Conservation (phyloP, 2,797 vertebrate species). For the Psittacula derbiana region DNA sequence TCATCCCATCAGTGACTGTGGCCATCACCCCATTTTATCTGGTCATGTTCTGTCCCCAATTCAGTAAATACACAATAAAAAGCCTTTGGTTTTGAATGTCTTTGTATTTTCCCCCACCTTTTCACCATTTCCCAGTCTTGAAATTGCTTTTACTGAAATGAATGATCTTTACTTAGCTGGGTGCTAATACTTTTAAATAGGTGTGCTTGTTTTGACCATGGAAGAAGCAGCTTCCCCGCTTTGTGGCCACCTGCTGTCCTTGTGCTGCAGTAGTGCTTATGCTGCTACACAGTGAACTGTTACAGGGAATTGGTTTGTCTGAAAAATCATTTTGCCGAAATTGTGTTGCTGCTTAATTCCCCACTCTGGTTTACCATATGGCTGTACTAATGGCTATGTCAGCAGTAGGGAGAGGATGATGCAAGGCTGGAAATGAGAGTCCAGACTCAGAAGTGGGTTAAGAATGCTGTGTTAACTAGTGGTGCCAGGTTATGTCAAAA, state of each 20-base stretch:
- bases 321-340: conserved; percentile 24
- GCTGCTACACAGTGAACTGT: neutral
- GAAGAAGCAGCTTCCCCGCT: neutral
- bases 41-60: neutral
- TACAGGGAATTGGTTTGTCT: neutral
- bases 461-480: neutral
- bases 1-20: neutral
- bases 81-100: neutral
- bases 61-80: neutral
- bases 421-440: conserved; percentile 17
- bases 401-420: conserved; percentile 57
- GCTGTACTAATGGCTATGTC: conserved; percentile 48
- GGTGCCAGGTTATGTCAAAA: conserved; percentile 12
- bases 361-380: conserved; percentile 52
- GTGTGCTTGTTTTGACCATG: neutral
- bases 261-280: neutral
- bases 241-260: neutral
- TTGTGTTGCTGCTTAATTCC: conserved; percentile 11
- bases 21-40: neutral
- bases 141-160: neutral
- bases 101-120: neutral
- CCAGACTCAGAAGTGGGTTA: conserved; percentile 2
- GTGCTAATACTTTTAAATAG: neutral
- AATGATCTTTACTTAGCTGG: neutral
- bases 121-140: neutral